Percentiles rank a stretch among this genome's conserved stretches.
These are phyloP conservation scores for Argyrosomus japonicus DNA, from an alignment of 2,113 vertebrate species.

Conservation along the genomic window DNA sequence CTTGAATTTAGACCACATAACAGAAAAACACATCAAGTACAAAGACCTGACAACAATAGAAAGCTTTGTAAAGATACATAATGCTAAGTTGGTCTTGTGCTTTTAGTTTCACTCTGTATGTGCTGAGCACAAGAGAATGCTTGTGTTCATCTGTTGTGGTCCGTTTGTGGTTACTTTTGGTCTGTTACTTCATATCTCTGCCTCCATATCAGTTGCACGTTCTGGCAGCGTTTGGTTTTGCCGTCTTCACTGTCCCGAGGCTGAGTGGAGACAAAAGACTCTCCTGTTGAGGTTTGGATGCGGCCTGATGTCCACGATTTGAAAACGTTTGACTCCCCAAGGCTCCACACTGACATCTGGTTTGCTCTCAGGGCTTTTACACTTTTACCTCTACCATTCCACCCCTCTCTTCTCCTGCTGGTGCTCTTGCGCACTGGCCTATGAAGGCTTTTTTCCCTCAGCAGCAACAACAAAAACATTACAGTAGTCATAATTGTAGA, in stretches of 20 bases:
- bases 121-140: neutral
- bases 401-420: neutral
- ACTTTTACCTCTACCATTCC: neutral
- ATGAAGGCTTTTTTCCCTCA: neutral
- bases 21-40: neutral
- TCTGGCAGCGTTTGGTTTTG: slow-evolving; percentile 7
- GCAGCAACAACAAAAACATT: neutral
- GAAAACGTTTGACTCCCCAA: slow-evolving; percentile 6
- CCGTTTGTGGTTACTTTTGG: neutral
- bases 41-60: neutral
- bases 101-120: neutral
- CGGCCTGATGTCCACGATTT: slow-evolving; percentile 7
- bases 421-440: slow-evolving; percentile 9
- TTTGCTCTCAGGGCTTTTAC: neutral
- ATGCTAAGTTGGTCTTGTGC: neutral
- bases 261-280: slow-evolving; percentile 56
- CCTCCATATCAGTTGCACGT: slow-evolving; percentile 21
- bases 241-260: slow-evolving; percentile 8
- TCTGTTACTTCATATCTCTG: slow-evolving; percentile 21
- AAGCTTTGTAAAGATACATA: neutral
- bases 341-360: neutral
- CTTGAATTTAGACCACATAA: neutral
- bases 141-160: neutral
- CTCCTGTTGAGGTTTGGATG: slow-evolving; percentile 48
- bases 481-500: neutral